phyloP scores from a whole-genome alignment of 2,888 invertebrate species.

The Plagiodera versicolora region DNA sequence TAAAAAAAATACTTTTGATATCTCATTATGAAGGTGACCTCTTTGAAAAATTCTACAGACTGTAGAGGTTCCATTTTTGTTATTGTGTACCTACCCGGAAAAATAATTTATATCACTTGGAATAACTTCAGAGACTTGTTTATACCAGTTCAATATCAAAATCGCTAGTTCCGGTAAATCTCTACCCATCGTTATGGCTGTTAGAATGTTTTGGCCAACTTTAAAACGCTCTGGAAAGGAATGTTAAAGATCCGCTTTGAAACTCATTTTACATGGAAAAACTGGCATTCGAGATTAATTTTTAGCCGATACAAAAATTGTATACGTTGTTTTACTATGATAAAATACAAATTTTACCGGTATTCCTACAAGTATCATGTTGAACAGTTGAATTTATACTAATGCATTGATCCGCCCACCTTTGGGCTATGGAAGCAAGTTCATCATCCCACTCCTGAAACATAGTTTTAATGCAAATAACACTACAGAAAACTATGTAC shows the following conservation, averaged over 20 bases:
- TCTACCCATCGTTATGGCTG: constrained; percentile 26
- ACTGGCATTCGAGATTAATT: too few species aligned
- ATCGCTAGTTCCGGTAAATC: constrained; percentile 34
- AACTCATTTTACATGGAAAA: too few species aligned
- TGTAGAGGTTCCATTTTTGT: too few species aligned
- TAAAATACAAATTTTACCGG: constrained; percentile 33
- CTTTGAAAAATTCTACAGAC: too few species aligned
- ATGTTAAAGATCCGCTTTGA: too few species aligned
- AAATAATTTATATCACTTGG: constrained; percentile 35
- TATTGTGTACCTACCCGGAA: constrained; percentile 30
- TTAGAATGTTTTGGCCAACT: constrained; percentile 38
- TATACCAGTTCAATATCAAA: constrained; percentile 39
- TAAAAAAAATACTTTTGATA: too few species aligned
- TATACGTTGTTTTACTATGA: too few species aligned
- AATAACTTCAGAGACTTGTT: constrained; percentile 36
- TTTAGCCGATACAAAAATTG: too few species aligned
- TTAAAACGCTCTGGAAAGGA: constrained; percentile 31
- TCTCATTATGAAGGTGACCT: not conserved
- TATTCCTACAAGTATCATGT: constrained; percentile 36
- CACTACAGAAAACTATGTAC: too few species aligned
- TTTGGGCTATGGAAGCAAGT: constrained; percentile 35
- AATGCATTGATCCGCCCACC: constrained; percentile 40
- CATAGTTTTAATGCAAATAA: not conserved
- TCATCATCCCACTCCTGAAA: constrained; percentile 38
- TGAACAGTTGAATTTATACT: constrained; percentile 27